A percentile compares a stretch with the other conserved stretches of the same genome.
Evolutionary conservation across 2,113 vertebrate genomes (phyloP).

Genomic region (Vireo altiloquus): DNA sequence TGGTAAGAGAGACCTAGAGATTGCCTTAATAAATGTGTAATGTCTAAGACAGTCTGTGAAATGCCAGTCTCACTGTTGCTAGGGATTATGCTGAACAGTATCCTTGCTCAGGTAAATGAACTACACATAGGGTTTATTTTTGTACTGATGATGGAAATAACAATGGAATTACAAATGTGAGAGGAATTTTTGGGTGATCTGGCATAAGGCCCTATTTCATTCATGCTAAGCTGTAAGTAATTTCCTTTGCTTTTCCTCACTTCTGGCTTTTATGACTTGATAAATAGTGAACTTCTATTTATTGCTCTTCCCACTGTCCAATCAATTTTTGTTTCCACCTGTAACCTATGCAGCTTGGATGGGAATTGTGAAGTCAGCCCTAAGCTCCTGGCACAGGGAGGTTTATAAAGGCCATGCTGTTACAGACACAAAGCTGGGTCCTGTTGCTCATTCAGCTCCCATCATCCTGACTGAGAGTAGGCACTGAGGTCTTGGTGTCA

Average conservation of each 20-base stretch:
- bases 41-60: neutral
- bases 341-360: neutral
- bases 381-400: neutral
- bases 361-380: neutral
- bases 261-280: neutral
- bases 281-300: neutral
- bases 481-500: neutral
- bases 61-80: neutral
- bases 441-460: neutral
- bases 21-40: neutral
- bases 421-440: neutral
- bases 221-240: neutral
- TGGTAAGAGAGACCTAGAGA: neutral
- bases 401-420: neutral
- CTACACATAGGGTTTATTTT: neutral
- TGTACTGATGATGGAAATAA: neutral
- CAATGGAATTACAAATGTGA: neutral
- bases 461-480: neutral
- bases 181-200: neutral
- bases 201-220: neutral
- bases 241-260: neutral
- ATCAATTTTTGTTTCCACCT: neutral
- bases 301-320: neutral
- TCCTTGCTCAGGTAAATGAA: slow-evolving; percentile 1
- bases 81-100: neutral